phyloP scores from a whole-genome alignment of 2,797 vertebrate genomes.

The Pseudochirops corinnae region DNA sequence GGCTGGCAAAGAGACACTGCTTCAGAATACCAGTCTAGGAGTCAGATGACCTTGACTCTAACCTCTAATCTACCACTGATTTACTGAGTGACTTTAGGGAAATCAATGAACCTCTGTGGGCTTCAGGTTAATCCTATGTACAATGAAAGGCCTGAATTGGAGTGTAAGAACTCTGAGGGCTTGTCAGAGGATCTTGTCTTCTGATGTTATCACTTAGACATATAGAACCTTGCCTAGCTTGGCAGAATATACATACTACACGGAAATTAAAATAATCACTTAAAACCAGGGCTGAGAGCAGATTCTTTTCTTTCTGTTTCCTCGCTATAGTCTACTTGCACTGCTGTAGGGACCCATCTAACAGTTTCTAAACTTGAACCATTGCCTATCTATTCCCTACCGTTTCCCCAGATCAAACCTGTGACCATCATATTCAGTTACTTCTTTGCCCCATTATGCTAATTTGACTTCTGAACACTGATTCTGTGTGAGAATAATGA shows the following conservation, averaged over 20 bases:
- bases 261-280: neutral
- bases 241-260: neutral
- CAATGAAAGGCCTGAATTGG: neutral
- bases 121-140: neutral
- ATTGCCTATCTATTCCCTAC: neutral
- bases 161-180: fast-evolving
- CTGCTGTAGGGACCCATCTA: neutral
- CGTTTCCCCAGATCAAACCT: neutral
- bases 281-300: neutral
- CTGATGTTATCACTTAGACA: neutral
- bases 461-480: neutral
- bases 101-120: neutral
- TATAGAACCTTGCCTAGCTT: neutral
- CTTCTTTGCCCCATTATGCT: neutral
- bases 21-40: neutral
- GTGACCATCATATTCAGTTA: neutral
- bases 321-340: neutral
- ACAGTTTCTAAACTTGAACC: neutral
- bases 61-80: neutral
- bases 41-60: neutral
- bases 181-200: neutral
- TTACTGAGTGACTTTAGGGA: neutral
- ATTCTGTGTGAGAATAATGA: neutral
- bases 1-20: neutral
- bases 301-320: neutral